phyloP scores from a whole-genome alignment of 2,113 vertebrate genomes.

The Alexandromys fortis region DNA sequence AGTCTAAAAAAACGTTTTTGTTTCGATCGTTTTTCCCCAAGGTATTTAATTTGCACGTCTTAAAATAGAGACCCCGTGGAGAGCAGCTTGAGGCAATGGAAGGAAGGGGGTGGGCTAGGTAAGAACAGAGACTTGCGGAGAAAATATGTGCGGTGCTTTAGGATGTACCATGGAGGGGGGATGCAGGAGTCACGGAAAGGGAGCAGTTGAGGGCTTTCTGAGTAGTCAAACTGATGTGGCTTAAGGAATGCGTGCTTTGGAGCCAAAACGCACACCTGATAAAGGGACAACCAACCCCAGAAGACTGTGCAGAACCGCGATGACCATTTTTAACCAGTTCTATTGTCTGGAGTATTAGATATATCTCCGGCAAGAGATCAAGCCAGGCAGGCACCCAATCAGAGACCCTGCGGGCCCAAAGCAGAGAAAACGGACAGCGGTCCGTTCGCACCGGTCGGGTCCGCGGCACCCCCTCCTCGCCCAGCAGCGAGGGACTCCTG shows the following conservation, averaged over 20 bases:
- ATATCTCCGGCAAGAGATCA: conserved; percentile 34
- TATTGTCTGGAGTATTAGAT: conserved; percentile 71
- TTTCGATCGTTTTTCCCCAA: conserved; percentile 42
- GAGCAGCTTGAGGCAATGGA: conserved; percentile 62
- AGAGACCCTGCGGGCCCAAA: neutral
- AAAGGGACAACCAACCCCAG: conserved; percentile 28
- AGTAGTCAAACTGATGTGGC: neutral
- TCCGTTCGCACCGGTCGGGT: neutral
- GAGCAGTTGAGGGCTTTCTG: neutral
- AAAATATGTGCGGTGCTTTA: conserved; percentile 50
- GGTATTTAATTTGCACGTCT: conserved; percentile 74
- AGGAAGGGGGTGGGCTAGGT: conserved; percentile 62
- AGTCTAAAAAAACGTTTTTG: conserved; percentile 60
- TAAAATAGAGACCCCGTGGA: conserved; percentile 75
- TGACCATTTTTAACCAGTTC: conserved; percentile 61
- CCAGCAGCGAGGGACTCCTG: neutral
- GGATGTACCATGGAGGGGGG: conserved; percentile 12
- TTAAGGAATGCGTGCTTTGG: neutral
- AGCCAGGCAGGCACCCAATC: neutral
- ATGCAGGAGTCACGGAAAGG: neutral
- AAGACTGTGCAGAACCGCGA: neutral
- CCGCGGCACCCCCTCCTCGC: neutral
- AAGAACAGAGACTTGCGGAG: conserved; percentile 61
- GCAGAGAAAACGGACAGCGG: neutral
- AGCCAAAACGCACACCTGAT: conserved; percentile 45